phyloP scores from a whole-genome alignment of 2,888 invertebrate species.

The Gymnoscelis rufifasciata region DNA sequence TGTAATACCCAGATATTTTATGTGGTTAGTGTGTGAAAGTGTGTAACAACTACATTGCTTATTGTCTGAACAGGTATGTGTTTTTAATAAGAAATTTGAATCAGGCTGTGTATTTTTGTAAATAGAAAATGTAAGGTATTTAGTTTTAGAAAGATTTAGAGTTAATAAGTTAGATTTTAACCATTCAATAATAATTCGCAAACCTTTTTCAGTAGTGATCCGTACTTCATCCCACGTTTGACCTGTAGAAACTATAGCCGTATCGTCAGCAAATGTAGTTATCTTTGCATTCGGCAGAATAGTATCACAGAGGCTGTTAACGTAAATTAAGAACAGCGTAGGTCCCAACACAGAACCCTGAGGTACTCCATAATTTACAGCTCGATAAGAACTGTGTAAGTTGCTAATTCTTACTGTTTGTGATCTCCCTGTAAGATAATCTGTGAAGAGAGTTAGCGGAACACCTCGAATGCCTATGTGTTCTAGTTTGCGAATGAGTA shows the following conservation, averaged over 20 bases:
- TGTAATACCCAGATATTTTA: neutral
- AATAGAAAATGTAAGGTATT: too few species aligned
- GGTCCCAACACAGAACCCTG: neutral
- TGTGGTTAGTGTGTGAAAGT: neutral
- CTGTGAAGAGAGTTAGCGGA: neutral
- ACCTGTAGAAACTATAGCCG: neutral
- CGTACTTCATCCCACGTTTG: neutral
- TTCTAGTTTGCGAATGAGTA: neutral
- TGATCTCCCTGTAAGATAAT: neutral
- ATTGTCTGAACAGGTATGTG: neutral
- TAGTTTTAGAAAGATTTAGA: neutral
- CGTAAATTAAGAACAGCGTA: too few species aligned
- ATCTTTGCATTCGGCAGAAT: too few species aligned
- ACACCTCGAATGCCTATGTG: neutral
- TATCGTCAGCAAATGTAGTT: neutral
- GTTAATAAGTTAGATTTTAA: neutral
- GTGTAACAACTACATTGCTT: neutral
- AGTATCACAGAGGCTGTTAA: too few species aligned
- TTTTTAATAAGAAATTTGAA: neutral
- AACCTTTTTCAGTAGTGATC: neutral
- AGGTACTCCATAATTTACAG: neutral
- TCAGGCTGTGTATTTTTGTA: too few species aligned
- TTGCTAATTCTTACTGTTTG: neutral
- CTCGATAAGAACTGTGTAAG: neutral
- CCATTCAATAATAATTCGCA: neutral